Base-by-base conservation (phyloP, 2,113 vertebrate genomes). In the Dinomys branickii region DNA sequence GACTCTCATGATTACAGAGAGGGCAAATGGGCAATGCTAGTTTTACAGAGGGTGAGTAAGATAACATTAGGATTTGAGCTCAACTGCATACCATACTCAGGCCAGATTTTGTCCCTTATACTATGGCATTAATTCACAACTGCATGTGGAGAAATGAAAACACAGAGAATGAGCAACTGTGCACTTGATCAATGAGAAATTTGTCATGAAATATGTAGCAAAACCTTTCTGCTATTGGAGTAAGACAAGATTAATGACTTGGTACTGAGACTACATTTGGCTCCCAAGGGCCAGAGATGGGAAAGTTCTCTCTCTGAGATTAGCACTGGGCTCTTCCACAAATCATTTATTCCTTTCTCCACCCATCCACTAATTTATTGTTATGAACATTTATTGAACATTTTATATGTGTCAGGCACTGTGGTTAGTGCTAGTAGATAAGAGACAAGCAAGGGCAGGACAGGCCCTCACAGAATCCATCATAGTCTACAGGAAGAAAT, bases 41-140 rank as follows among this genome's bases (percentile, higher is more conserved):
- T 88, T 50, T 83, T 54, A 86, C 75, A 96, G 44, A 94, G 7
- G 77, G 14, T 80, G 5, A 22, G 9, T 80, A 65, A 92, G 41
- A 71, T 20, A 91, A 71, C 73, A 63, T 77, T n/a, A 88, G 78
- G 17, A 97, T 94, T 95, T 11, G 9, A 86, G 91, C 22, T 24
- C 41, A 87, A 77, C 24, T 65, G 30, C 19, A 44, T 28, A 22
- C 24, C 5, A n/a, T 20, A 58, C 35, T 17, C 14, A 87, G 24
- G 41, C 33, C 33, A 94, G 9, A 17, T 30, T 86, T 30, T 85
- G 41, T 87, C 16, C 17, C 56, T 69, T 67, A 69, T 11, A 82
- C 20, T 28, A 88, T 67, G 12, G 10, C 20, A 78, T 85, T 85
- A 50, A 41, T 47, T 95, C 33, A 78, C 8, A 88, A 38, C 30